Evolutionary conservation across 2,888 invertebrate genomes (phyloP).

Genomic region (Hypolimnas misippus): DNA sequence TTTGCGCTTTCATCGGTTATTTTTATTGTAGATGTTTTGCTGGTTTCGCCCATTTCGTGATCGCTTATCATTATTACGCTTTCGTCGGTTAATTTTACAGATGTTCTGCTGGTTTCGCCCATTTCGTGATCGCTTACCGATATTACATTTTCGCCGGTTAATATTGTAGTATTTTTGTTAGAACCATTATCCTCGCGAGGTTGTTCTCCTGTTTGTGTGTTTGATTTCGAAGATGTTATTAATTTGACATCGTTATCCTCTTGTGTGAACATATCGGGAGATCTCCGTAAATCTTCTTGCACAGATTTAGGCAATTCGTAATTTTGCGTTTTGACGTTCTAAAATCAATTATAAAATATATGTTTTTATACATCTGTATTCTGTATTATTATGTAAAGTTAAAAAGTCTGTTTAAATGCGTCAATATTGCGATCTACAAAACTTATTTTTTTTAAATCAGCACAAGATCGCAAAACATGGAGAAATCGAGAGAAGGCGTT

Average conservation of each 20-base stretch:
- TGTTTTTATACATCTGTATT: neutral
- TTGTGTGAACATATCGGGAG: slow-evolving; percentile 67
- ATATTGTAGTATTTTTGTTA: too few relatives aligned
- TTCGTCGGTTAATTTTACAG: neutral
- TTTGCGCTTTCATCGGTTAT: neutral
- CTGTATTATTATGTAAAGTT: too few relatives aligned
- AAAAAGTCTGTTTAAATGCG: too few relatives aligned
- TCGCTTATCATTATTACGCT: neutral
- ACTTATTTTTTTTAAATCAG: too few relatives aligned
- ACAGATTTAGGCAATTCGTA: slow-evolving; percentile 34
- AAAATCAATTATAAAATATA: slow-evolving; percentile 43
- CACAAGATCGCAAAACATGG: too few relatives aligned
- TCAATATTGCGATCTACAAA: too few relatives aligned
- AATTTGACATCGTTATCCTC: slow-evolving; percentile 49
- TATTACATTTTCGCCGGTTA: neutral
- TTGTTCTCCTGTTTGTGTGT: neutral
- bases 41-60: neutral
- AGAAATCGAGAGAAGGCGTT: too few relatives aligned
- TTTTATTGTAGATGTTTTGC: neutral
- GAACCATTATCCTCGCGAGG: too few relatives aligned
- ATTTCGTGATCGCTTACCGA: slow-evolving; percentile 2
- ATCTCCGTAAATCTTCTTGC: slow-evolving; percentile 43
- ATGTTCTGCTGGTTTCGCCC: neutral
- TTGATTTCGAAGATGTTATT: slow-evolving; percentile 24
- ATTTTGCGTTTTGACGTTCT: slow-evolving; percentile 50